phyloP scores from a whole-genome alignment of 2,797 vertebrate species.

The Helarctos malayanus region DNA sequence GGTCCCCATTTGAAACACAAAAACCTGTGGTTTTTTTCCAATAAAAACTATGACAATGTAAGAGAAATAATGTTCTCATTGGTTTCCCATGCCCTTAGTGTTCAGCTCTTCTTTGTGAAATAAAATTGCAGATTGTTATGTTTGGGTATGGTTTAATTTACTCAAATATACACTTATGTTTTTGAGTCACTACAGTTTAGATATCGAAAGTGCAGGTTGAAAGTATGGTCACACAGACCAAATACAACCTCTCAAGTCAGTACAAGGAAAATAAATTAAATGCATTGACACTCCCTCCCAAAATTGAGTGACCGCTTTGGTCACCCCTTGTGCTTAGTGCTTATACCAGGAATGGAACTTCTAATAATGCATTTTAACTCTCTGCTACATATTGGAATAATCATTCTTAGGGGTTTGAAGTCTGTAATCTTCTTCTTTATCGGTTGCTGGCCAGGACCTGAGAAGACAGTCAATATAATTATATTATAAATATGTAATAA shows the following conservation, averaged over 20 bases:
- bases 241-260: neutral
- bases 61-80: neutral
- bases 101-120: neutral
- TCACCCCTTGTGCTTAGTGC: neutral
- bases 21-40: neutral
- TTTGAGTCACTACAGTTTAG: constrained; percentile 19
- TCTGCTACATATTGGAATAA: neutral
- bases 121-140: constrained; percentile 27
- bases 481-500: neutral
- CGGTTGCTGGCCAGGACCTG: neutral
- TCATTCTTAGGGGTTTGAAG: neutral
- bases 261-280: neutral
- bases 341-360: neutral
- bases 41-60: neutral
- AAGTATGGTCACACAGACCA: neutral
- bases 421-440: neutral
- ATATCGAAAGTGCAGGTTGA: neutral
- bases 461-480: neutral
- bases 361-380: neutral
- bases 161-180: neutral
- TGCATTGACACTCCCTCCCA: neutral
- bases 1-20: neutral
- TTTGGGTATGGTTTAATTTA: constrained; percentile 25
- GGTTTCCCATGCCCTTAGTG: neutral
- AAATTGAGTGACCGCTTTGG: neutral